phyloP scores from a whole-genome alignment of 2,888 invertebrate species.

The Xylota sylvarum region DNA sequence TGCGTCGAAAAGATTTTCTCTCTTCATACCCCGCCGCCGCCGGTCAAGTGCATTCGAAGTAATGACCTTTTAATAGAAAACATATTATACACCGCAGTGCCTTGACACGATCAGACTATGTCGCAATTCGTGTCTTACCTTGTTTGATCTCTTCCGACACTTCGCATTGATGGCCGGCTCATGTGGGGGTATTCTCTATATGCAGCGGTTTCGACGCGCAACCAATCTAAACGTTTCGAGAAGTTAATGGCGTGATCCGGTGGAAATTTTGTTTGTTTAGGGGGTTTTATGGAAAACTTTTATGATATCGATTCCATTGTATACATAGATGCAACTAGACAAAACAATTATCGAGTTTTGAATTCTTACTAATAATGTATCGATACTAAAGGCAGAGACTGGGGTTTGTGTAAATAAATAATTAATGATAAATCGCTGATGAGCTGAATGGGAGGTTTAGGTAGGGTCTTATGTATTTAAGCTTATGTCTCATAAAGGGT shows the following conservation, averaged over 20 bases:
- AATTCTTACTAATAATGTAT: background rate
- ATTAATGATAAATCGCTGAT: too few relatives aligned
- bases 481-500: too few relatives aligned
- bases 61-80: constrained; percentile 30
- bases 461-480: too few relatives aligned
- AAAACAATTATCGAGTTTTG: constrained; percentile 2
- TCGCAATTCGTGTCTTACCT: constrained; percentile 23
- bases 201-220: constrained; percentile 3
- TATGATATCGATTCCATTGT: constrained; percentile 7
- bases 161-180: background rate
- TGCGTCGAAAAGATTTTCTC: constrained; percentile 10
- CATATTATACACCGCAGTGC: background rate
- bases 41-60: constrained; percentile 40
- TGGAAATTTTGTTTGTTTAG: constrained; percentile 20
- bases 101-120: constrained; percentile 44
- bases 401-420: too few relatives aligned
- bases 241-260: constrained; percentile 37
- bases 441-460: too few relatives aligned
- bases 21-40: background rate
- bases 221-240: constrained; percentile 7
- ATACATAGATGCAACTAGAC: too few relatives aligned
- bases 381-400: too few relatives aligned
- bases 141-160: constrained; percentile 51
- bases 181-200: background rate
- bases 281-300: constrained; percentile 22